These are phyloP conservation scores for Cryptus armator DNA, from an alignment of 2,888 invertebrate species.

Conservation along the genomic window DNA sequence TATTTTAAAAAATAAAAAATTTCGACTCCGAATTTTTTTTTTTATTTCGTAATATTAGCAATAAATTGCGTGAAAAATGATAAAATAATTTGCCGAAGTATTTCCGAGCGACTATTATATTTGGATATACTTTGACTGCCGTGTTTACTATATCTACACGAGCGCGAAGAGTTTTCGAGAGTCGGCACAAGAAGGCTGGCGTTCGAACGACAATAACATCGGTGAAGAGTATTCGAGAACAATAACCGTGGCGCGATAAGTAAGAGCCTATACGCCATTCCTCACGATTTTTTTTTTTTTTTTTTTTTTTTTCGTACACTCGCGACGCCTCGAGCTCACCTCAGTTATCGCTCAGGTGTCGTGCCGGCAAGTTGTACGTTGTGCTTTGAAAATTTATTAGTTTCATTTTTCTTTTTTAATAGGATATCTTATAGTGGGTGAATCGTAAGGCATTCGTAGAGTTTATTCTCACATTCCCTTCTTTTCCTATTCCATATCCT, in stretches of 20 bases:
- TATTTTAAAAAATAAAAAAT: too few species aligned
- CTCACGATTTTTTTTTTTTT: conserved; percentile 54
- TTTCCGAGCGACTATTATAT: background rate
- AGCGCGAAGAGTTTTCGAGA: background rate
- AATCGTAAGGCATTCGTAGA: background rate
- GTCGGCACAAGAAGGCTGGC: background rate
- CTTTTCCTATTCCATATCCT: conserved; percentile 37
- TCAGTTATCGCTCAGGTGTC: conserved; percentile 64
- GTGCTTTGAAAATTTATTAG: conserved; percentile 22
- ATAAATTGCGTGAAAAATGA: background rate
- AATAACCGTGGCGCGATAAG: conserved; percentile 36
- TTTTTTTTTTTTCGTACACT: conserved; percentile 50
- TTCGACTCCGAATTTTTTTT: too few species aligned
- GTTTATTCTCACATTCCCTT: conserved; percentile 13
- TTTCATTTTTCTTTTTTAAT: conserved; percentile 19
- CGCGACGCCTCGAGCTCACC: conserved; percentile 8
- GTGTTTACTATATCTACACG: conserved; percentile 2
- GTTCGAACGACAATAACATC: conserved; percentile 33
- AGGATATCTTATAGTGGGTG: background rate
- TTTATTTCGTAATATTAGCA: background rate
- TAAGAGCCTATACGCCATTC: background rate
- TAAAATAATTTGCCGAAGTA: background rate
- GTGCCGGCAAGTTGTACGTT: conserved; percentile 53
- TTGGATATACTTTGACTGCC: background rate
- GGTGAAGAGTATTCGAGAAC: conserved; percentile 33